Evolutionary conservation across 2,113 vertebrate species (phyloP), one percentile per base, ranked within the genome.

Genomic region (Nesoenas mayeri): DNA sequence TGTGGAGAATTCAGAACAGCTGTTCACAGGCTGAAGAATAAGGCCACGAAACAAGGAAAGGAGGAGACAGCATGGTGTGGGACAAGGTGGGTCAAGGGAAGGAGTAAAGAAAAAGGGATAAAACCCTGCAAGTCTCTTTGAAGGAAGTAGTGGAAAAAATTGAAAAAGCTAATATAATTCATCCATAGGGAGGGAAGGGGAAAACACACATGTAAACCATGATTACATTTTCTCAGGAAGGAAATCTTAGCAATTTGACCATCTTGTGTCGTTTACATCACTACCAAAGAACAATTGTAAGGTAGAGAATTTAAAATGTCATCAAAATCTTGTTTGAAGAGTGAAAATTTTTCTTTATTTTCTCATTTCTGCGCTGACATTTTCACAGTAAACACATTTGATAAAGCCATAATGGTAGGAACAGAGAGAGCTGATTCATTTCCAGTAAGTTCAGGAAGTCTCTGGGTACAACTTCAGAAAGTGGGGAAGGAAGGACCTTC

Each of bases 11-110:
- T 82, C 40, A 75, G 61, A 82, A 47, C 3, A 58, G 7, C 21
- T 83, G 47, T 69, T 91, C 32, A 57, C 20, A 32, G 5, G 5
- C 11, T 53, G 66, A 79, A 58, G 36, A 83, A 62, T 34, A 69
- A 74, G 85, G 44, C 5, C 25, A 53, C 75, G 32, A 81, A 25
- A 15, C 0, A 6, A 85, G 44, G 19, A 69, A 74, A 73, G 7
- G 4, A 79, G 29, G 22, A 54, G 18, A 22, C 0, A 4, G 20
- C 6, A 13, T 88, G 32, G 69, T 34, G 15, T 0, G 0, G 18
- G 5, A 4, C 1, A 2, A 57, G 32, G 38, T 53, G 13, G 16
- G 12, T 12, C 18, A 71, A 77, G 18, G 22, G 12, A 71, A 65
- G 5, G 21, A 78, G 17, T 51, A 60, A 60, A 82, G 38, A 12